Base-by-base conservation (phyloP, 1,140 invertebrate genomes). In the Dendroctonus valens region DNA sequence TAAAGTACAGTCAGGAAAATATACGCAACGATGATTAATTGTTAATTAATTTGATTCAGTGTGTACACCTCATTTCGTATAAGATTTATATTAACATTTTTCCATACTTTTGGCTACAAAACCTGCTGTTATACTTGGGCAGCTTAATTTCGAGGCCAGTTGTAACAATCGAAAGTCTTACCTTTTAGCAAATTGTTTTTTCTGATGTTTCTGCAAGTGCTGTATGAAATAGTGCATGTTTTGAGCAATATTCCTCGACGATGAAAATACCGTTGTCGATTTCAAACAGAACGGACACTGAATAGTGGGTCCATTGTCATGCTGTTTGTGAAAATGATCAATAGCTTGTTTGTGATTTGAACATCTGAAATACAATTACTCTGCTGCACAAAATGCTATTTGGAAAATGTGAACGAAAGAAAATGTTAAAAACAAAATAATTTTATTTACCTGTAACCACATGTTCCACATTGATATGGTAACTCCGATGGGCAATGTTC, bases 241-340 rank as follows among this genome's bases (percentile, higher is more conserved):
- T 14, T 81, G 75, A 6, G 78, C 75, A 38, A 83, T 73, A 71
- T 83, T 81, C 50, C 77, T 66, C 6, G 81, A 82, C 2, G 65
- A 62, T 8, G 70, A 69, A 54, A 67, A 72, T 8, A 83, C 76
- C 12, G 76, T 78, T 41, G 83, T 77, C 49, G 81, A 77, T 81
- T 89, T 89, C 40, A 92, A 77, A 75, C 91, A 92, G 70, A 86
- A 86, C 5, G 89, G 89, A 74, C 91, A 92, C 69, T 89, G 85
- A 14, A 90, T 76, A 38, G 82, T 82, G 46, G 84, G 82, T 5
- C 83, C 82, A 62, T 83, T 82, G 38, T 83, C 80, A 73, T 92
- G 91, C 39, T 78, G 72, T 46, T 82, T 77, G 70, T 87, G 86
- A 74, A 85, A 91, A 79, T 93, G 91, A 73, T 91, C 85, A 50